Percentiles rank a stretch among this genome's conserved stretches.
These are phyloP conservation scores for Aleiodes sp. DNA, from an alignment of 1,140 invertebrate species.

Conservation along the genomic window DNA sequence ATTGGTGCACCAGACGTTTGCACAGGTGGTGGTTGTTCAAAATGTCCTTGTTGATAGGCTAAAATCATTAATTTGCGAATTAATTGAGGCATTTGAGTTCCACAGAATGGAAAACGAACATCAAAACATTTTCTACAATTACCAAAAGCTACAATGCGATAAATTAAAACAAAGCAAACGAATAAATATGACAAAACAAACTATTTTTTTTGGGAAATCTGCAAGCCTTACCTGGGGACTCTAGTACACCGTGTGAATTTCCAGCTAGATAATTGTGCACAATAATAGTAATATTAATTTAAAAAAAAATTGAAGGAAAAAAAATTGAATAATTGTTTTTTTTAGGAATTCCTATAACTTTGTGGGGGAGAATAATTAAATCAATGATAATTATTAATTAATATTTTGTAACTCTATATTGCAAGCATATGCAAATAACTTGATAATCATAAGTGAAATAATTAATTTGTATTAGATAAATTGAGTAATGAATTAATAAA, in stretches of 20 bases:
- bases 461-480: too few species aligned
- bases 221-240: constrained; percentile 59
- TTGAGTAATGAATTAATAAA: too few species aligned
- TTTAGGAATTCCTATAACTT: too few species aligned
- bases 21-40: constrained; percentile 55
- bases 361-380: too few species aligned
- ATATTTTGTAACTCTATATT: too few species aligned
- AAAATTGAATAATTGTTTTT: background rate
- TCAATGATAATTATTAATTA: too few species aligned
- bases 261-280: constrained; percentile 58
- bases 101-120: background rate
- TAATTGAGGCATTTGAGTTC: constrained; percentile 6
- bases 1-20: constrained; percentile 52
- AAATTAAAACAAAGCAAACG: constrained; percentile 23
- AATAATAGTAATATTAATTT: constrained; percentile 47
- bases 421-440: too few species aligned
- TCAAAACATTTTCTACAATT: too few species aligned
- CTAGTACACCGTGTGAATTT: constrained; percentile 62
- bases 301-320: background rate
- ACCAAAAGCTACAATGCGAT: too few species aligned
- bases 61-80: constrained; percentile 10
- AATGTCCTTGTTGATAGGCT: constrained; percentile 58
- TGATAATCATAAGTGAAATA: too few species aligned
- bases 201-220: constrained; percentile 24
- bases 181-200: background rate